These are phyloP conservation scores for Kradibia gibbosae DNA, from an alignment of 1,140 invertebrate genomes.

Conservation along the genomic window DNA sequence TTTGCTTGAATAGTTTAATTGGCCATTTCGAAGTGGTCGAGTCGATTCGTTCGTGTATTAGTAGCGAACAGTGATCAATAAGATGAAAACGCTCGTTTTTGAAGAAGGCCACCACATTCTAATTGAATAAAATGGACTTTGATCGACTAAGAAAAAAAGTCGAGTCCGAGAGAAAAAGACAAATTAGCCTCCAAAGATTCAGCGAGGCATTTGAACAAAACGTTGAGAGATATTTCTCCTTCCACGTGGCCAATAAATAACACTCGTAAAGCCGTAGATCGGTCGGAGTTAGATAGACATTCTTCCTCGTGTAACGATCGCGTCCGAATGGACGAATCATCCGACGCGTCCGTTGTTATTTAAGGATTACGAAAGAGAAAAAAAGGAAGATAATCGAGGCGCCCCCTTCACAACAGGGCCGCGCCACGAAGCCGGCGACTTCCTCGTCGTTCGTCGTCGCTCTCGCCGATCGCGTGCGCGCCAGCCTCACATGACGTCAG, in stretches of 20 bases:
- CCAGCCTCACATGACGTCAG: slow-evolving; percentile 2
- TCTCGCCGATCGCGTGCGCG: slow-evolving; percentile 18
- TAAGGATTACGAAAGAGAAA: slow-evolving; percentile 24
- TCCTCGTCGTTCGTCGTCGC: slow-evolving; percentile 40
- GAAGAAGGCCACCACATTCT: neutral
- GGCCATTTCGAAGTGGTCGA: too few species aligned
- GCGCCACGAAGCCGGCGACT: slow-evolving; percentile 10
- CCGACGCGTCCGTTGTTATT: slow-evolving; percentile 27
- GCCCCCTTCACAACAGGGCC: neutral
- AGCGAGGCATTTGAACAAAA: slow-evolving; percentile 8
- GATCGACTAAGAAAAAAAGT: neutral
- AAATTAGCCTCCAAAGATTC: slow-evolving; percentile 10
- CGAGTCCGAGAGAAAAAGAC: neutral
- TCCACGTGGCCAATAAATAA: slow-evolving; percentile 29
- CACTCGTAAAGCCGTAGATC: slow-evolving; percentile 21
- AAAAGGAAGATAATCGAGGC: slow-evolving; percentile 36
- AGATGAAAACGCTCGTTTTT: too few species aligned
- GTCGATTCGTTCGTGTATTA: too few species aligned
- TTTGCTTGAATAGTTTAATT: too few species aligned
- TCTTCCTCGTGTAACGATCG: slow-evolving; percentile 18
- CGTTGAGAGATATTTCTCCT: slow-evolving; percentile 17
- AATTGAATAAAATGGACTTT: neutral
- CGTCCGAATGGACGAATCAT: slow-evolving; percentile 29
- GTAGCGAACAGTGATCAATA: too few species aligned
- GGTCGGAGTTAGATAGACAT: slow-evolving; percentile 21